phyloP scores from a whole-genome alignment of 2,113 vertebrate genomes.

The Trichomycterus rosablanca region DNA sequence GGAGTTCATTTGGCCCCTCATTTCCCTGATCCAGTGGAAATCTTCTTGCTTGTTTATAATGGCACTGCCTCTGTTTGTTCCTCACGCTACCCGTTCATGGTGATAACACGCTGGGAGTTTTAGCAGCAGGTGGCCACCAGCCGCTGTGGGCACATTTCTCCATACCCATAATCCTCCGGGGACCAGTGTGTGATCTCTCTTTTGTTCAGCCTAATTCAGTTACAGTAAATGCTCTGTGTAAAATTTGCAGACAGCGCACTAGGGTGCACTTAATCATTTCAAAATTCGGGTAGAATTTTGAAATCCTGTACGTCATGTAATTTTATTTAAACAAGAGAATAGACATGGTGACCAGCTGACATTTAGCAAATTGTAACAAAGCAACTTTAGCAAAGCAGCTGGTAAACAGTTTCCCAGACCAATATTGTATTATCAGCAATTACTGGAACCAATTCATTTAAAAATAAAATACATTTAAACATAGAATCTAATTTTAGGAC shows the following conservation, averaged over 20 bases:
- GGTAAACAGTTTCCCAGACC: too few relatives aligned
- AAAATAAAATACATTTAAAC: too few relatives aligned
- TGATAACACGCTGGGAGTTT: slow-evolving; percentile 69
- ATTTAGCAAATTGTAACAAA: too few relatives aligned
- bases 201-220: slow-evolving; percentile 11
- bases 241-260: background rate
- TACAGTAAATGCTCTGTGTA: background rate
- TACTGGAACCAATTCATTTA: too few relatives aligned
- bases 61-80: slow-evolving; percentile 44
- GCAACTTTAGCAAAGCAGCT: too few relatives aligned
- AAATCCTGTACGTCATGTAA: too few relatives aligned
- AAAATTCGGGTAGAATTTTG: too few relatives aligned
- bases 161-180: slow-evolving; percentile 5
- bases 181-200: slow-evolving; percentile 6
- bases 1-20: slow-evolving; percentile 6
- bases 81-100: slow-evolving; percentile 10
- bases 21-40: slow-evolving; percentile 47
- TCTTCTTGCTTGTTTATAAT: slow-evolving; percentile 48
- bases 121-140: slow-evolving; percentile 65
- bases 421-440: too few relatives aligned
- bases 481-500: too few relatives aligned
- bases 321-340: too few relatives aligned
- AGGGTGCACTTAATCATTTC: background rate
- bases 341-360: too few relatives aligned
- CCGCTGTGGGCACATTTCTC: slow-evolving; percentile 33